Evolutionary conservation across 2,888 invertebrate species (phyloP), one percentile per base, ranked within the genome.

Genomic region (Spisula solida): DNA sequence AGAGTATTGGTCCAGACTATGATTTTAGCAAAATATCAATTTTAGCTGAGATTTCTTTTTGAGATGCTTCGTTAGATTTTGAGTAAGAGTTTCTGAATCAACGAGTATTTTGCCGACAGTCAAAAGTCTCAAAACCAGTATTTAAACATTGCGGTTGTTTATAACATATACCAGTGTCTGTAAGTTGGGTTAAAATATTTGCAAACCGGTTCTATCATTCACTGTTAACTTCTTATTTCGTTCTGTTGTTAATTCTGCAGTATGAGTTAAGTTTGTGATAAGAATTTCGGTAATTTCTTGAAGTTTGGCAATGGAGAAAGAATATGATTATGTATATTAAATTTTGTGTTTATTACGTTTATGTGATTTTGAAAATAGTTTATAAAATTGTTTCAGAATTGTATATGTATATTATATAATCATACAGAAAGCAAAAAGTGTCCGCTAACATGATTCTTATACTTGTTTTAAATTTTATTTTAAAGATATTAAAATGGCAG

Each of bases 401-500:
- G n/a, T 66, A 66, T 10, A 5, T 66, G 10, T 12, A 66, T 66
- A n/a, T 66, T 25, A 66, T 66, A n/a, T 66, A 66, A 66, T 66
- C 41, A 41, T 41, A 8, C 4, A 41, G 60, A 25, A 66, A 66
- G 25, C 14, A 25, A 66, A 5, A 25, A 25, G 0, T 66, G n/a
- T 66, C 1, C 25, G 10, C 0, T 66, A 0, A 5, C 60, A 4
- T 66, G 25, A 66, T 66, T 66, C 25, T 25, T 66, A n/a, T n/a
- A 25, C 60, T 25, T 4, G 41, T 66, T 25, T 66, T 6, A 25
- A 10, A 66, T 66, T 66, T n/a, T 25, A 20, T 12, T 60, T 60
- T 66, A 51, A 51, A 16, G 51, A 51, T 66, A 25, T 66, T 66
- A 66, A 66, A 66, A 66, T 66, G 60, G 60, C 60, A 66, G 25